Conservation (phyloP, 2,113 vertebrate species). For the Oncorhynchus kisutch region DNA sequence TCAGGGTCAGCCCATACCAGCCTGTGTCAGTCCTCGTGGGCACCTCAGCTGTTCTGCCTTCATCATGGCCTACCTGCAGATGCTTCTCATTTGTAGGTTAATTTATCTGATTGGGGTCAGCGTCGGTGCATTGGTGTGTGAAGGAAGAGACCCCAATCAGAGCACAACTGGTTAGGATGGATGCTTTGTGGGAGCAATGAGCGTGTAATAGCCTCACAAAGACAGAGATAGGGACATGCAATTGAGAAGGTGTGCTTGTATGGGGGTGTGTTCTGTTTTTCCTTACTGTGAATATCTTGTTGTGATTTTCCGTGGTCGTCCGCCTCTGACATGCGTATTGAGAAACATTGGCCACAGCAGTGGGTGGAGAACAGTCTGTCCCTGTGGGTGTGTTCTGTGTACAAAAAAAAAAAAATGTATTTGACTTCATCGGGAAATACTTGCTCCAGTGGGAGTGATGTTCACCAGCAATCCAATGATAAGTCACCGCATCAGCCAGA, state of each 20-base stretch:
- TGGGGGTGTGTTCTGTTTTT: not conserved
- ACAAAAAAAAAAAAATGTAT: no score
- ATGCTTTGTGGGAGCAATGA: not conserved
- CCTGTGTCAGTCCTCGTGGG: conserved; percentile 19
- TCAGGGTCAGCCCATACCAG: conserved; percentile 50
- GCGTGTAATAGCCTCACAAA: not conserved
- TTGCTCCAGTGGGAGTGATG: conserved; percentile 54
- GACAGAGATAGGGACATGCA: conserved; percentile 1
- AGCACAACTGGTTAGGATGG: conserved; percentile 49
- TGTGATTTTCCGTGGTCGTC: conserved; percentile 83
- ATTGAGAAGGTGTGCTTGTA: not conserved
- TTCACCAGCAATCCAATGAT: conserved; percentile 8
- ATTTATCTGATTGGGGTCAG: conserved; percentile 48
- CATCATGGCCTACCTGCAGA: conserved; percentile 48
- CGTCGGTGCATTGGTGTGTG: conserved; percentile 30
- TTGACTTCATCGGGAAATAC: not conserved
- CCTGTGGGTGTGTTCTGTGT: not conserved
- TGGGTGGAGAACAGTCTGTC: conserved; percentile 17
- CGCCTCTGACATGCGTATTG: conserved; percentile 91
- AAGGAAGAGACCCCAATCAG: conserved; percentile 53
- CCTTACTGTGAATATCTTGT: conserved; percentile 88
- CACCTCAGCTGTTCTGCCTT: conserved; percentile 56
- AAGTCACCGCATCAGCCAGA: conserved; percentile 37
- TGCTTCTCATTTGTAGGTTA: conserved; percentile 67
- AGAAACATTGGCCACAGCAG: conserved; percentile 67